Base-by-base conservation (phyloP, 1,140 invertebrate genomes). In the Drosophila busckii region DNA sequence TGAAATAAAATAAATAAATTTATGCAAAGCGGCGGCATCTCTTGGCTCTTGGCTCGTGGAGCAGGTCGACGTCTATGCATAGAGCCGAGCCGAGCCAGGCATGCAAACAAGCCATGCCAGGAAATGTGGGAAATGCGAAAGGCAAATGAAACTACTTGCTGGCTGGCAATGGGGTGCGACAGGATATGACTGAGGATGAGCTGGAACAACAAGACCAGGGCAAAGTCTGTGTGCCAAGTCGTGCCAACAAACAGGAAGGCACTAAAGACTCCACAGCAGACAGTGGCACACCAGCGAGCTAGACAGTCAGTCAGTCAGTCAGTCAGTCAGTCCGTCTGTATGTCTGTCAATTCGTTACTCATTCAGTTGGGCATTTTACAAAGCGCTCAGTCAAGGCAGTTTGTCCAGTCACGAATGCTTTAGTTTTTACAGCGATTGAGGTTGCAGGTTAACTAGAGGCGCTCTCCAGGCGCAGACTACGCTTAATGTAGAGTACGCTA, bases 1-100 rank as follows among this genome's bases (percentile, higher is more conserved):
- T 80, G 69, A 80, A 78, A 78, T 78, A 78, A 78, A 80, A 80
- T 82, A 80, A 80, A 80, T 80, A n/a, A n/a, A n/a, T n/a, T n/a
- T n/a, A 80, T 80, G 69, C 75, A 82, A 75, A 69, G 69, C 69
- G 73, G 66, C 75, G 64, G n/a, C n/a, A n/a, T 66, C 61, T 66
- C 61, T 61, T 60, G 42, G 49, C 26, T 54, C 19, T 8, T 26
- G 17, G 28, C 45, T 58, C 60, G 4, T 44, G 31, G 38, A 80
- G 64, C 82, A 82, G 73, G 75, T 80, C 73, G 63, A 40, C 52
- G 40, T 40, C 44, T 22, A 20, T 49, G 67, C 49, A 53, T 69
- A 82, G n/a, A n/a, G n/a, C n/a, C n/a, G n/a, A n/a, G n/a, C n/a
- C n/a, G n/a, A 82, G 75, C 69, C 60, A 82, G 75, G 70, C 75